These are phyloP conservation scores for Vanacampus margaritifer DNA, from an alignment of 2,113 vertebrate genomes.

Conservation along the genomic window DNA sequence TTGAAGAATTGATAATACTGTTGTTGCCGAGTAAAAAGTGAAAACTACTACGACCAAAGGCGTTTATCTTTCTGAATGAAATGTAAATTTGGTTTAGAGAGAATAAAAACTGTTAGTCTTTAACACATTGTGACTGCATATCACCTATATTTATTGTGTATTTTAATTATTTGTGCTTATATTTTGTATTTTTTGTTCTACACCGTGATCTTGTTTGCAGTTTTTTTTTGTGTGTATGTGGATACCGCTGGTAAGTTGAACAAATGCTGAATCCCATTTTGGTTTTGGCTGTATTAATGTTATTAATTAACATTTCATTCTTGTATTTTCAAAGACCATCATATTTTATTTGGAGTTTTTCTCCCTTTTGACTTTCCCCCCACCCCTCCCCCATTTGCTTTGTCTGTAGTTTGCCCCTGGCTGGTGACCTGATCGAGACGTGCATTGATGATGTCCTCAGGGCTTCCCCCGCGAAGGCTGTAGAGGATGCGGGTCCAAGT, in stretches of 20 bases:
- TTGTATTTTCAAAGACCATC: not conserved
- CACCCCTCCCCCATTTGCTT: not conserved
- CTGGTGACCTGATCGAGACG: conserved; percentile 78
- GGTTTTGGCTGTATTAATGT: not conserved
- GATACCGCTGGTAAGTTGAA: conserved; percentile 36
- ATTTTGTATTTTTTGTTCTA: not conserved
- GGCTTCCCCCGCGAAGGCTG: conserved; percentile 39
- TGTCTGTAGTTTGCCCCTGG: conserved; percentile 71
- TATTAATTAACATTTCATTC: not conserved
- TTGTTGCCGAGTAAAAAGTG: not conserved
- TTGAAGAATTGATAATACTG: conserved; percentile 11
- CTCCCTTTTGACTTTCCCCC: not conserved
- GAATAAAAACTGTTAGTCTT: conserved; percentile 35
- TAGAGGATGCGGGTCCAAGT: conserved; percentile 61
- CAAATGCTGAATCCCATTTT: conserved; percentile 4
- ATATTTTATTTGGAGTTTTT: not conserved
- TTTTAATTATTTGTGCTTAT: not conserved
- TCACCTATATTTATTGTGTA: not conserved
- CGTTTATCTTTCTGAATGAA: conserved; percentile 24
- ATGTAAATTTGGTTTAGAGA: conserved; percentile 28
- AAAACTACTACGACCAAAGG: conserved; percentile 37
- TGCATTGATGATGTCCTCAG: conserved; percentile 71
- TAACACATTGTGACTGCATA: not conserved
- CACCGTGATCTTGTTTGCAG: not conserved
- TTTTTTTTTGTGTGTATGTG: conserved; percentile 24